Percentiles rank a stretch among this genome's conserved stretches.
Conservation (phyloP, 2,113 vertebrate genomes). For the Beaufortia kweichowensis region DNA sequence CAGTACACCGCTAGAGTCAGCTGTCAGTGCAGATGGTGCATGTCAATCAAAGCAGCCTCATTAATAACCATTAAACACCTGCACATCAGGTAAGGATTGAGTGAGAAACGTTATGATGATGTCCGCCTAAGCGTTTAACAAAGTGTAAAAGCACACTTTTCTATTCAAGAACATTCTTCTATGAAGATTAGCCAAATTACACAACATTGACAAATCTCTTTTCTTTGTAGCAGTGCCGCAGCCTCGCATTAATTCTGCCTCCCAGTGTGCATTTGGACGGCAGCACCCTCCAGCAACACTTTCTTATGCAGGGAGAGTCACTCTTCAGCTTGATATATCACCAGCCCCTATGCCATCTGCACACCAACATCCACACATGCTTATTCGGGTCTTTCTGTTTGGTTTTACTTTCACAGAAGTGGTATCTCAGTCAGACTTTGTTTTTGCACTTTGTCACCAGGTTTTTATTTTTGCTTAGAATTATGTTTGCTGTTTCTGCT, state of each 20-base stretch:
- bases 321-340: conserved; percentile 33
- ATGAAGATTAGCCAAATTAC: conserved; percentile 28
- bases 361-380: neutral
- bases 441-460: neutral
- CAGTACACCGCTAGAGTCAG: conserved; percentile 18
- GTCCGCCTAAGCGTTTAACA: neutral
- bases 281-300: conserved; percentile 26
- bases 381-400: neutral
- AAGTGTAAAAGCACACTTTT: neutral
- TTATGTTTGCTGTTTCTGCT: neutral
- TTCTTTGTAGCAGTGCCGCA: conserved; percentile 16
- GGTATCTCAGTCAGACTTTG: neutral
- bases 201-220: conserved; percentile 29
- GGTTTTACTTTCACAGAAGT: neutral
- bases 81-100: neutral
- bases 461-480: neutral
- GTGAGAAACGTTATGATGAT: neutral
- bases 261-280: conserved; percentile 8
- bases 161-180: conserved; percentile 10
- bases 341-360: neutral
- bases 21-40: conserved; percentile 25
- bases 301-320: conserved; percentile 26
- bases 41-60: conserved; percentile 20
- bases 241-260: conserved; percentile 38
- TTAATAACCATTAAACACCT: conserved; percentile 23